Evolutionary conservation across 2,888 invertebrate genomes (phyloP), one percentile per base, ranked within the genome.

Genomic region (Sturmia bella): DNA sequence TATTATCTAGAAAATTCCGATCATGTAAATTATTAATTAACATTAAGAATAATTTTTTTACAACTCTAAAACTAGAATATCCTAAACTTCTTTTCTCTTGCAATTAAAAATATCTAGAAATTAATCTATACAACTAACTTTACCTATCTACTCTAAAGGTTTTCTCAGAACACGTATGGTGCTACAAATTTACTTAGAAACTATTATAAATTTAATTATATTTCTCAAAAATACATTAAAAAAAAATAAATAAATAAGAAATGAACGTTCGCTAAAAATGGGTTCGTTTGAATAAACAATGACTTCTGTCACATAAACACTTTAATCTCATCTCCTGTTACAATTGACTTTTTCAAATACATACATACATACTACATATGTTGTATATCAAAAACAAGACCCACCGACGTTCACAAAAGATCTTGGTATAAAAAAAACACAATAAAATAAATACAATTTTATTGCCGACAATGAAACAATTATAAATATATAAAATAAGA

Each of bases 391-490:
- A 54, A 9, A 43, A 43, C 12, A 63, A 61, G 24, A 66, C 82
- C 82, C 82, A 82, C 82, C 82, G 82, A 78, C 82, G 78, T 75
- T 75, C 74, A 70, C 48, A 61, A 37, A 64, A 64, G 32, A 64
- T 3, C 54, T 43, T 39, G 43, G 32, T 59, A 17, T 48, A 12
- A 59, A 11, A 37, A 43, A 64, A 74, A 9, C 19, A 13, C 6
- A n/a, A 43, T 1, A 45, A 32, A 57, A 19, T 13, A 50, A 56
- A 75, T 43, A 32, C 24, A 32, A n/a, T 48, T 73, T 68, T 78
- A 57, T 59, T 64, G n/a, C 15, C 59, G 50, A 59, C 5, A 59
- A 54, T 11, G 1, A 41, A 37, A 45, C n/a, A 43, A 59, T 6
- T 15, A n/a, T n/a, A n/a, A n/a, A n/a, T n/a, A n/a, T n/a, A n/a